Evolutionary conservation across 2,888 invertebrate species (phyloP).

Genomic region (Vesta saturnalis): DNA sequence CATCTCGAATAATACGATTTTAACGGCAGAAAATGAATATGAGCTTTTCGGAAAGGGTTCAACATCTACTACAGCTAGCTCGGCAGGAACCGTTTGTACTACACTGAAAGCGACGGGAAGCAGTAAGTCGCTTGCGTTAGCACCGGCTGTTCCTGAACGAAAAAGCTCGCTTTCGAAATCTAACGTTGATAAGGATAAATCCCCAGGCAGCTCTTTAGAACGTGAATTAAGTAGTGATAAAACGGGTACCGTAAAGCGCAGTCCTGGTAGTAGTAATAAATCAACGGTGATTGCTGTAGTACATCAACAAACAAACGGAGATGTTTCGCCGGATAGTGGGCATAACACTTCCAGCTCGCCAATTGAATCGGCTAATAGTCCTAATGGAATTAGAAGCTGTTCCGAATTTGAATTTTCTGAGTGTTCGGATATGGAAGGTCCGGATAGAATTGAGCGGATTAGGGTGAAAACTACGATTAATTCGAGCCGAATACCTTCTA

Average conservation of each 20-base stretch:
- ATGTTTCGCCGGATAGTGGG: slow-evolving; percentile 83
- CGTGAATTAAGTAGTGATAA: slow-evolving; percentile 56
- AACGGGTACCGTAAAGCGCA: slow-evolving; percentile 61
- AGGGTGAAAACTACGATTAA: slow-evolving; percentile 87
- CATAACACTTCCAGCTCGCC: slow-evolving; percentile 85
- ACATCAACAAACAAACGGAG: slow-evolving; percentile 69
- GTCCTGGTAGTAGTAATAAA: slow-evolving; percentile 60
- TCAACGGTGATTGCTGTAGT: slow-evolving; percentile 70
- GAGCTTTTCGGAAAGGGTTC: slow-evolving; percentile 92
- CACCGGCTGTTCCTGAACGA: slow-evolving; percentile 84
- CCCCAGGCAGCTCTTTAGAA: slow-evolving; percentile 64
- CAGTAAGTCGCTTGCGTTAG: slow-evolving; percentile 69
- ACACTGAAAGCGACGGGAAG: slow-evolving; percentile 78
- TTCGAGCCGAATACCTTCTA: slow-evolving; percentile 88
- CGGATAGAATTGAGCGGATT: slow-evolving; percentile 86
- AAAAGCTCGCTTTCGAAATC: slow-evolving; percentile 77
- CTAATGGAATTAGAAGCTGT: slow-evolving; percentile 73
- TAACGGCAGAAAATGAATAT: slow-evolving; percentile 87
- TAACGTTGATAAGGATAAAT: slow-evolving; percentile 58
- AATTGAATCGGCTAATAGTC: slow-evolving; percentile 79
- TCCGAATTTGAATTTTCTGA: slow-evolving; percentile 88
- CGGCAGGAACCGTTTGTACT: slow-evolving; percentile 90
- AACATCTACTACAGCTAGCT: slow-evolving; percentile 90
- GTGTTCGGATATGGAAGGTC: slow-evolving; percentile 87
- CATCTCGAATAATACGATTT: slow-evolving; percentile 74